Conservation (phyloP, 2,888 invertebrate genomes). For the Periphyllus acericola region DNA sequence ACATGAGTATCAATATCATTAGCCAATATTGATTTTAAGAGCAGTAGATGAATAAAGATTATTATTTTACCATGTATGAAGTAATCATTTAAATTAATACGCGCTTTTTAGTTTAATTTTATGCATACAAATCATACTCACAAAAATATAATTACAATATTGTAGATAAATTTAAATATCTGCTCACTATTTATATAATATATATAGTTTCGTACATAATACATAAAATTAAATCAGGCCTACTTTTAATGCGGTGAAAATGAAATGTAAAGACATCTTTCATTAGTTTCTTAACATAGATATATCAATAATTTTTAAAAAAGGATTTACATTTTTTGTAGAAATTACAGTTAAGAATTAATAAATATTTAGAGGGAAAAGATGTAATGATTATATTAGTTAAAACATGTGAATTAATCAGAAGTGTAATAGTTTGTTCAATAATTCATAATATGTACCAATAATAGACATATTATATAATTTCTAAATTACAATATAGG, state of each 20-base stretch:
- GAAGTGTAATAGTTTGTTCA: constrained; percentile 21
- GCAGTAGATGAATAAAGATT: constrained; percentile 11
- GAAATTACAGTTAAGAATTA: not conserved
- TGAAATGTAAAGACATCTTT: too few species aligned
- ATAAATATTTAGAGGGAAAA: not conserved
- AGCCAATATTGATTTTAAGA: constrained; percentile 11
- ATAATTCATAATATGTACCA: constrained; percentile 3
- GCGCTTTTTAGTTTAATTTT: constrained; percentile 9
- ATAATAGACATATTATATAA: not conserved
- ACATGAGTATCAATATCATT: constrained; percentile 14
- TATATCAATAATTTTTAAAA: too few species aligned
- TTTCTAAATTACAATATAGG: not conserved
- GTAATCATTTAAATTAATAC: constrained; percentile 15
- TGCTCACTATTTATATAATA: not conserved
- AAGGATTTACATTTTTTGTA: too few species aligned
- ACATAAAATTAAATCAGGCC: too few species aligned
- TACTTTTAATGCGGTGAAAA: too few species aligned
- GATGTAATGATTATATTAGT: not conserved
- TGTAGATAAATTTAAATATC: not conserved
- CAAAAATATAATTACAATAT: constrained; percentile 24
- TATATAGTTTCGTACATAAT: too few species aligned
- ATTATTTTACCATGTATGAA: constrained; percentile 16
- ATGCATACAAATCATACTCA: constrained; percentile 18
- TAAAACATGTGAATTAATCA: not conserved
- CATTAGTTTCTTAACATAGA: too few species aligned